A percentile compares a stretch with the other conserved stretches of the same genome.
Conservation (phyloP, 2,797 vertebrate species). For the Phalanger gymnotis region DNA sequence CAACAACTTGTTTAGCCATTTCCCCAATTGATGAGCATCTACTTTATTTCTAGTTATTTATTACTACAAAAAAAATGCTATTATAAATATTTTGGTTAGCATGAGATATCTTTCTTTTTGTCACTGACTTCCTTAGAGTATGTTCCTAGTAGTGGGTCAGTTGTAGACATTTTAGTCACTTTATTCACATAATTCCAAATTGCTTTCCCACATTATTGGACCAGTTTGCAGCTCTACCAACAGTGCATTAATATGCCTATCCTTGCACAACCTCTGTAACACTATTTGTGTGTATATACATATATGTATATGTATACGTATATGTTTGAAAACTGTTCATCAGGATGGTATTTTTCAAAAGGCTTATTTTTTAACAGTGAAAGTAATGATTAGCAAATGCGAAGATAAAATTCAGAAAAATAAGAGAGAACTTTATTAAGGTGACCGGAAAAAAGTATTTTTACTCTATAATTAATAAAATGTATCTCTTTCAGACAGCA, state of each 20-base stretch:
- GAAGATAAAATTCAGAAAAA: background rate
- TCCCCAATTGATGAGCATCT: background rate
- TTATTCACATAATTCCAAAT: background rate
- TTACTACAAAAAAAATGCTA: background rate
- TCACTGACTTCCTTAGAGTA: background rate
- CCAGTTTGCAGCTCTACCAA: background rate
- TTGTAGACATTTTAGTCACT: background rate
- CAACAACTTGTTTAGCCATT: background rate
- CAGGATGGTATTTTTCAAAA: background rate
- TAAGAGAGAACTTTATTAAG: background rate
- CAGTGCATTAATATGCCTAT: background rate
- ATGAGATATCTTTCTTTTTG: background rate
- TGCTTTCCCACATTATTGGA: background rate
- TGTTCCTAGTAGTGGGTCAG: background rate
- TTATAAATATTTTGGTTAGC: background rate
- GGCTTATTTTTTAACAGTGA: background rate
- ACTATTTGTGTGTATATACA: background rate
- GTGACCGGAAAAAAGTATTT: background rate
- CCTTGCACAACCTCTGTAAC: background rate
- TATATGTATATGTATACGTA: too few relatives aligned
- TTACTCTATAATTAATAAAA: slow-evolving; percentile 70
- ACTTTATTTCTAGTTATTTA: background rate
- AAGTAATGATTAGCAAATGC: background rate
- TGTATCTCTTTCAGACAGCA: slow-evolving; percentile 90
- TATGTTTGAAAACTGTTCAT: background rate